Base-by-base conservation (phyloP, 2,888 invertebrate genomes). In the Elmis aenea region DNA sequence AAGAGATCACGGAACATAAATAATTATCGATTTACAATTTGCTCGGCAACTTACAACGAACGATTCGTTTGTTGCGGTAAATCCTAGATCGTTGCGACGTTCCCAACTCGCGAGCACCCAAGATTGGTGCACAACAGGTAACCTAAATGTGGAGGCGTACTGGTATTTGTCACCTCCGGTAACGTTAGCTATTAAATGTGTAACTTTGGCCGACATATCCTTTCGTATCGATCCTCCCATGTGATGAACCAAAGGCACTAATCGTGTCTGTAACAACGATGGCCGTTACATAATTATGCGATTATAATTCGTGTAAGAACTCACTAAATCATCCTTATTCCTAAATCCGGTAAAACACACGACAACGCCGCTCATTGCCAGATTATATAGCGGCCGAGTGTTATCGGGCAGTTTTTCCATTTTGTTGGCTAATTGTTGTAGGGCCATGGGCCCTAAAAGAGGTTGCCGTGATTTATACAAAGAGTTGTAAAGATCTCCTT, bases 171-270 rank as follows among this genome's bases (percentile, higher is more conserved):
- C 88, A 42, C 94, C 93, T 26, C 85, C 85, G 56, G 87, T 86
- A 55, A 81, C 78, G 58, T 87, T 88, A 47, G 95, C 90, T 53
- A 97, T 89, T 51, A 97, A 76, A 74, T 96, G 95, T 33, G 95
- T 96, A 51, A 92, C 87, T 63, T 85, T 85, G 38, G 81, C 78
- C 44, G 82, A 81, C 78, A 91, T 84, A 62, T 95, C 92, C 70
- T 87, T 89, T 48, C 93, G 79, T 59, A 95, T 88, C 56, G 91
- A 91, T 28, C 95, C 96, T 54, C 94, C 94, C 95, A 96, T 95
- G 66, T 86, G 85, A 73, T 95, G 95, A 55, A 95, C 87, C 66
- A 92, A 74, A 54, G 85, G 85, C 55, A 92, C 87, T 66, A 94
- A 74, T 66, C 80, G 81, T 57, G 83, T 84, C 93, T 93, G 70